A percentile compares a stretch with the other conserved stretches of the same genome.
Conservation (phyloP, 2,113 vertebrate genomes). For the Onychostruthus taczanowskii region DNA sequence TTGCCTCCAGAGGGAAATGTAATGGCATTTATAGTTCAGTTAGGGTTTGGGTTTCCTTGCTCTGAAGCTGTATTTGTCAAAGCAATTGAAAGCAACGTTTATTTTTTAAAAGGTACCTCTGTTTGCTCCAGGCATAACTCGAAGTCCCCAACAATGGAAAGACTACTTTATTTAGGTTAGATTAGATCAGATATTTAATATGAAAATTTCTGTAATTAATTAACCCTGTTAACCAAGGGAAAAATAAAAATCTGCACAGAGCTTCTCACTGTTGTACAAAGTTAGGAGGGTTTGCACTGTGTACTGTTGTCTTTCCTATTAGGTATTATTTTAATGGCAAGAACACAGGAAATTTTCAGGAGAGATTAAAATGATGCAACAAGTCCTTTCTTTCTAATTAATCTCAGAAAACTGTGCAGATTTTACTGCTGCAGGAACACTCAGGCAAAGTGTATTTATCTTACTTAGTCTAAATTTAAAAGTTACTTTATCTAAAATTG, state of each 20-base stretch:
- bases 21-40: neutral
- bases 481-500: slow-evolving; percentile 45
- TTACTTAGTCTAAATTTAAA: slow-evolving; percentile 25
- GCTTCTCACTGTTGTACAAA: neutral
- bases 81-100: neutral
- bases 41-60: neutral
- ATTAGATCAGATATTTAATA: neutral
- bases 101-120: neutral
- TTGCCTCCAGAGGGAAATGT: neutral
- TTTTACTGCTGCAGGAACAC: neutral
- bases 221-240: neutral
- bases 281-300: neutral
- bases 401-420: neutral
- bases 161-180: neutral
- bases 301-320: neutral
- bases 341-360: neutral
- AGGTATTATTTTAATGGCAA: slow-evolving; percentile 15
- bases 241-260: neutral
- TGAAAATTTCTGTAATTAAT: slow-evolving; percentile 14
- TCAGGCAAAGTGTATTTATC: neutral
- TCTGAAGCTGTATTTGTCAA: neutral
- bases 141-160: neutral
- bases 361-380: neutral
- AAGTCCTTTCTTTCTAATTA: neutral
- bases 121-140: neutral